These are phyloP conservation scores for Telenomus remus DNA, from an alignment of 1,140 invertebrate genomes.

Conservation along the genomic window DNA sequence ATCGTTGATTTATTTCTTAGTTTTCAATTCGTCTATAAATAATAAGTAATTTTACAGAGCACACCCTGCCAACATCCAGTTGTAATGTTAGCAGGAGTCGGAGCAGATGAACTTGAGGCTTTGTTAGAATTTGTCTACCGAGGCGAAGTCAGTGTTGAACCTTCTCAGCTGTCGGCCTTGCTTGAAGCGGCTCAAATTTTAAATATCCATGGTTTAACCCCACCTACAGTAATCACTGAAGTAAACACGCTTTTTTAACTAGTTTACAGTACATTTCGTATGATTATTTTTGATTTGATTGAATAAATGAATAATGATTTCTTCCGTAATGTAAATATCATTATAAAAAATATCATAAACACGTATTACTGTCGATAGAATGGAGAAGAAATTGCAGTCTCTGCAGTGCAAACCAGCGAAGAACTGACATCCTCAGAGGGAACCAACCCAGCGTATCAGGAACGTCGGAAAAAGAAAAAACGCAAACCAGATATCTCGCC, in stretches of 20 bases:
- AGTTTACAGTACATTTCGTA: too few relatives aligned
- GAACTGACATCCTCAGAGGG: constrained; percentile 59
- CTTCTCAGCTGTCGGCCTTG: constrained; percentile 78
- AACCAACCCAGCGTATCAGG: constrained; percentile 62
- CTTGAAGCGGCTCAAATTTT: constrained; percentile 80
- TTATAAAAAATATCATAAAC: constrained; percentile 10
- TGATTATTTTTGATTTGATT: too few relatives aligned
- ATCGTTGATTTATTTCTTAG: constrained; percentile 4
- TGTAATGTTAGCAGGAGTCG: constrained; percentile 80
- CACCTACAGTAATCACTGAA: constrained; percentile 75
- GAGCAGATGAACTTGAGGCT: constrained; percentile 79
- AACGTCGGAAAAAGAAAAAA: constrained; percentile 69
- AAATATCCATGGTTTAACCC: constrained; percentile 79
- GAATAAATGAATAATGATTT: too few relatives aligned
- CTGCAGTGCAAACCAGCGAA: constrained; percentile 66
- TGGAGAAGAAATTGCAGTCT: constrained; percentile 69
- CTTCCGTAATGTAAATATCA: too few relatives aligned
- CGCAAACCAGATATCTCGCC: constrained; percentile 70
- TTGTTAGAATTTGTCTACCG: constrained; percentile 80
- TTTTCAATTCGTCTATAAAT: neutral
- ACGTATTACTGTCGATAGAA: constrained; percentile 58
- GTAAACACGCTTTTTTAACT: constrained; percentile 55
- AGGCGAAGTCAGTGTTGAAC: constrained; percentile 80
- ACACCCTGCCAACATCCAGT: constrained; percentile 81
- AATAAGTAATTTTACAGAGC: constrained; percentile 68